A percentile compares a stretch with the other conserved stretches of the same genome.
Evolutionary conservation across 1,140 invertebrate species (phyloP).

Genomic region (Cyclina sinensis): DNA sequence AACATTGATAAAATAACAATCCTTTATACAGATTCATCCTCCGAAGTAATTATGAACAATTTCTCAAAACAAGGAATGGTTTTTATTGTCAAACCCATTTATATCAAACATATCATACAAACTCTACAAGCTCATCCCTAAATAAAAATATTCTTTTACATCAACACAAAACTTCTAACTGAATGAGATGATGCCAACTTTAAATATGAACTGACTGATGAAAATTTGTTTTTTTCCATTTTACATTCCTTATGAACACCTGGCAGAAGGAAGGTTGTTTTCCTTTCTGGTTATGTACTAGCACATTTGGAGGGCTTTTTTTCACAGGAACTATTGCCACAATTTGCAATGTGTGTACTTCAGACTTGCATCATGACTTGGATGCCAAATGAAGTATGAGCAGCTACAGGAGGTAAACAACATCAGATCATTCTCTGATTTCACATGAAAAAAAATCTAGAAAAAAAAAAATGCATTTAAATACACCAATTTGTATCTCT

Average conservation of each 20-base stretch:
- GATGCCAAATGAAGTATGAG: neutral
- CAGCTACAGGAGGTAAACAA: slow-evolving; percentile 56
- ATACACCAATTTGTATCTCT: neutral
- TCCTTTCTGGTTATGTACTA: too few relatives aligned
- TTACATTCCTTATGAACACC: too few relatives aligned
- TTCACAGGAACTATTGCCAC: too few relatives aligned
- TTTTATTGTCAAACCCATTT: neutral
- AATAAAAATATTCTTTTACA: too few relatives aligned
- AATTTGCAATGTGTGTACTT: too few relatives aligned
- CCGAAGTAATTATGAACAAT: neutral
- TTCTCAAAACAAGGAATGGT: neutral
- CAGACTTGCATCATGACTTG: neutral
- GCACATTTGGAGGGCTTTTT: neutral
- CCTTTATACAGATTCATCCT: slow-evolving; percentile 26
- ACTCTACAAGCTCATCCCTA: too few relatives aligned
- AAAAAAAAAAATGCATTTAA: slow-evolving; percentile 29
- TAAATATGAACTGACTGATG: too few relatives aligned
- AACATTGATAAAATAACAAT: slow-evolving; percentile 34
- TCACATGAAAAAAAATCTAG: slow-evolving; percentile 33
- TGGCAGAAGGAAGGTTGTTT: too few relatives aligned
- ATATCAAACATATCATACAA: too few relatives aligned
- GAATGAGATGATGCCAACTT: too few relatives aligned
- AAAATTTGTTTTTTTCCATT: too few relatives aligned
- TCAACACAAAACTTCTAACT: too few relatives aligned
- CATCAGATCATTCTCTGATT: slow-evolving; percentile 12